Conservation (phyloP, 1,140 invertebrate species). For the Aphaenogaster floridana region DNA sequence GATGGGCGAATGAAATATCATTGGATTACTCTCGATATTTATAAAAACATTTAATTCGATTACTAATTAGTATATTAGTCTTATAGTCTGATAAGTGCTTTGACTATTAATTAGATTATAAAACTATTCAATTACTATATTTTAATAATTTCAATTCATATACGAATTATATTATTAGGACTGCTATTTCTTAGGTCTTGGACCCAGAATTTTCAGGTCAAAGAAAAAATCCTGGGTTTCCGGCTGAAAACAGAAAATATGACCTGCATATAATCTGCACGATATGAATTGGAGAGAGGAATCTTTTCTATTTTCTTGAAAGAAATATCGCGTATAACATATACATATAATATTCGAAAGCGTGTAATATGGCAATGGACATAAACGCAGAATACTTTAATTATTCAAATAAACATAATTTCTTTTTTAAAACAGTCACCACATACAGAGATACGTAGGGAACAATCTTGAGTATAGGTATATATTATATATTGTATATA, state of each 20-base stretch:
- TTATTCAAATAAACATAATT: background rate
- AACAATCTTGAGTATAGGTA: no score
- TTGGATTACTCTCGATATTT: constrained; percentile 45
- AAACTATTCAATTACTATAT: background rate
- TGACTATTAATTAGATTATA: background rate
- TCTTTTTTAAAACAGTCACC: no score
- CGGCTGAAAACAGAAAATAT: background rate
- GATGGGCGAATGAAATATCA: constrained; percentile 30
- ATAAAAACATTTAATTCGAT: constrained; percentile 71
- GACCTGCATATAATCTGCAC: no score
- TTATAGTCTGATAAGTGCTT: background rate
- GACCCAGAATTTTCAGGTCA: background rate
- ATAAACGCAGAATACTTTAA: background rate
- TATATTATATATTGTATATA: no score
- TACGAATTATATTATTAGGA: background rate
- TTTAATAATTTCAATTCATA: background rate
- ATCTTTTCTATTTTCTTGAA: background rate
- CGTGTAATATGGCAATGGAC: background rate
- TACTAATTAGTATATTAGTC: constrained; percentile 13
- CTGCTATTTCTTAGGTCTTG: background rate
- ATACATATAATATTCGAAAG: background rate
- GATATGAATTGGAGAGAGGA: background rate
- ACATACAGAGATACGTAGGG: no score
- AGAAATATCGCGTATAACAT: background rate
- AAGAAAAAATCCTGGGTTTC: background rate